Evolutionary conservation across 2,888 invertebrate species (phyloP), one percentile per base, ranked within the genome.

Genomic region (Altica lythri): DNA sequence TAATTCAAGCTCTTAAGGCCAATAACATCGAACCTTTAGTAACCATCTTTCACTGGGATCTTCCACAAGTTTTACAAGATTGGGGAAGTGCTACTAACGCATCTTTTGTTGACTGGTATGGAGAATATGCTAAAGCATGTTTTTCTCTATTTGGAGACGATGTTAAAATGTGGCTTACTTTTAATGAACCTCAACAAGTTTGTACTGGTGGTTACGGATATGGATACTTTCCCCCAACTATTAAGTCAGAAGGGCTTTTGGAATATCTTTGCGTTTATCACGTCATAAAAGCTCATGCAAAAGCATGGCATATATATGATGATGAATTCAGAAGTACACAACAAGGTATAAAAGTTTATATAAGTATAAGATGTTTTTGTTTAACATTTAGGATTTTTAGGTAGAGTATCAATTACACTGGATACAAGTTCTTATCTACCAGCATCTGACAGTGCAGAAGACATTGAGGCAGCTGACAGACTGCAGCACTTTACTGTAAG

Each of bases 61-160:
- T 65, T 4, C 67, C 67, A 6, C 54, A 62, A 14, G 40, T 25
- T 14, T 37, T 67, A 3, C 62, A 65, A 75, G 80, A 83, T 35
- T 70, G 83, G 1, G 85, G 85, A 0, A 86, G 85, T 0, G 85
- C 84, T 83, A 78, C 81, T 17, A 85, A 85, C 66, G 81, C 82
- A 0, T 62, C 79, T 6, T 78, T 84, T 42, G 79, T 78, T 0
- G 81, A 83, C 29, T 83, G 82, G 70, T 86, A 81, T 76, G 76
- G 73, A 9, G 81, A 82, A 61, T 84, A 82, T 62, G 74, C 83
- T 2, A 76, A 79, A 53, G 42, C 83, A 1, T 79, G 80, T 70
- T 83, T 79, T 69, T 74, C 75, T 51, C 29, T 57, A 1, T 74
- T 72, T 51, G 73, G 72, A 1, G 67, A 70, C 37, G 57, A 71